These are phyloP conservation scores for Ammodytes marinus DNA, from an alignment of 2,113 vertebrate species.

Conservation along the genomic window DNA sequence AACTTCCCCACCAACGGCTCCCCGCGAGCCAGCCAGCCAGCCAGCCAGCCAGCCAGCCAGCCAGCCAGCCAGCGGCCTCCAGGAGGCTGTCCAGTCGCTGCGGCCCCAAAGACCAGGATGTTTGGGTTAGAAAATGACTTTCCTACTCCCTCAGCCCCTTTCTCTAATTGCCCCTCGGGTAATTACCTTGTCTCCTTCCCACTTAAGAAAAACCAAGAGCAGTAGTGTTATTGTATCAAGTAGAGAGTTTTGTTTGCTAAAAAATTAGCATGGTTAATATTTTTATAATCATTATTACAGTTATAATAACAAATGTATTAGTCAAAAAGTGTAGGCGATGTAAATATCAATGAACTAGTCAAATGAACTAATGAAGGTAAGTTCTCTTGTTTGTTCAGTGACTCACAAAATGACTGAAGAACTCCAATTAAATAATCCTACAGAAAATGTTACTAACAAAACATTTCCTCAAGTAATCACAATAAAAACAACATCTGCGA, in stretches of 20 bases:
- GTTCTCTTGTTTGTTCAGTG: constrained; percentile 54
- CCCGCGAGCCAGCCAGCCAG: constrained; percentile 62
- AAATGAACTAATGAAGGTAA: constrained; percentile 46
- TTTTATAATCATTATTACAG: constrained; percentile 54
- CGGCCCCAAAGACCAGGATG: constrained; percentile 84
- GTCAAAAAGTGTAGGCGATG: constrained; percentile 35
- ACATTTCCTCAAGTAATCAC: constrained; percentile 84
- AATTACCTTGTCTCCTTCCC: constrained; percentile 84
- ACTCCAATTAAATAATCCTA: constrained; percentile 57
- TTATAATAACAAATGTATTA: constrained; percentile 60
- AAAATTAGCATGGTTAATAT: constrained; percentile 55
- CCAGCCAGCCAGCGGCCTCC: constrained; percentile 68
- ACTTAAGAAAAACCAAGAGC: constrained; percentile 77
- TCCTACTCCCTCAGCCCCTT: constrained; percentile 78
- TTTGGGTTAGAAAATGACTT: constrained; percentile 87
- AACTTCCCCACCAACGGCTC: constrained; percentile 73
- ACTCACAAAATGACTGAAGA: constrained; percentile 33
- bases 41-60: constrained; percentile 64
- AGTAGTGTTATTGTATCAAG: constrained; percentile 69
- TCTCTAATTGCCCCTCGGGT: constrained; percentile 83
- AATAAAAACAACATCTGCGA: constrained; percentile 80
- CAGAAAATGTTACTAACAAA: constrained; percentile 75
- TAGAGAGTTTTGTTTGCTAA: constrained; percentile 49
- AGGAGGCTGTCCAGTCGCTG: constrained; percentile 70
- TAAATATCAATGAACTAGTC: constrained; percentile 47